Evolutionary conservation across 1,140 invertebrate genomes (phyloP), one percentile per base, ranked within the genome.

Genomic region (Acromyrmex heyeri): DNA sequence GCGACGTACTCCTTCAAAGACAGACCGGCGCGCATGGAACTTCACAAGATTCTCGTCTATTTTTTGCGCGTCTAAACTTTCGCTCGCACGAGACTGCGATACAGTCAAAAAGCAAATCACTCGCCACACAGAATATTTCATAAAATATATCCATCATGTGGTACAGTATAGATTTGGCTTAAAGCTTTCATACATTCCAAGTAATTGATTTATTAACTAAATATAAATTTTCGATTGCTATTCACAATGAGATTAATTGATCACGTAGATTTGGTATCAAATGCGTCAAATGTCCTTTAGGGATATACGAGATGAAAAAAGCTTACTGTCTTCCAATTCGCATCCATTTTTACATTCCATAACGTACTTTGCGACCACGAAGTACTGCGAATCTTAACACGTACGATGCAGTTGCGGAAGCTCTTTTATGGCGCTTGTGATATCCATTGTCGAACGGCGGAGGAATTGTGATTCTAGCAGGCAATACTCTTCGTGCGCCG

Each of bases 401-500:
- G 82, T 86, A 86, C 88, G 70, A 57, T 65, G 64, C 70, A 76
- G 67, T 87, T 73, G 79, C 3, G 21, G 48, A 38, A 30, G 34
- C 57, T 77, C 88, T 88, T 90, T 88, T 72, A 88, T 82, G 44
- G 69, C 50, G 77, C 64, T 53, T 34, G n/a, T 30, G 62, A 69
- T 85, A 76, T 44, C 79, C 65, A 90, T 87, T 86, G 76, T 90
- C 64, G 64, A 87, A 61, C 50, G 57, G 18, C 50, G 50, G 10
- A 78, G 59, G 27, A 86, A 90, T 90, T 86, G 86, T 67, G 82
- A 90, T 90, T 90, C 88, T 61, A 81, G 44, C 27, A 76, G 57
- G 69, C 87, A 89, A 70, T 90, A 85, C 79, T 27, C 30, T 87
- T n/a, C 79, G 86, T 85, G 79, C 64, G 48, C 86, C 76, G 86